phyloP scores from a whole-genome alignment of 2,888 invertebrate species.

The Phyllotreta striolata region DNA sequence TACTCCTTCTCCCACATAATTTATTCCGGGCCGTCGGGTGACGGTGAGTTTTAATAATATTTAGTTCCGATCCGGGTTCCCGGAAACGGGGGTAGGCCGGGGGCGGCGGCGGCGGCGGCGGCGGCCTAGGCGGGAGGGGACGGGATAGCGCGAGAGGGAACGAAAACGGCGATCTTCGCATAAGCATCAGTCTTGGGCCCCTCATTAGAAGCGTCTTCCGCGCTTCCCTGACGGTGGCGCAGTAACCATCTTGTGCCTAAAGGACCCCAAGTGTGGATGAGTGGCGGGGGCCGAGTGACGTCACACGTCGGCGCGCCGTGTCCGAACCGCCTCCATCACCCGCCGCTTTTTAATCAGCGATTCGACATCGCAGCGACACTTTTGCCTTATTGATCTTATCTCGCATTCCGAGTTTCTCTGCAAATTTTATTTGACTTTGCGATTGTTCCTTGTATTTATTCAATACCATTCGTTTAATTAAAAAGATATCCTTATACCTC shows the following conservation, averaged over 20 bases:
- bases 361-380: conserved; percentile 53
- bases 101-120: conserved; percentile 7
- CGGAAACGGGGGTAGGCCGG: conserved; percentile 25
- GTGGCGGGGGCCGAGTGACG: conserved; percentile 47
- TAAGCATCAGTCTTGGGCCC: conserved; percentile 41
- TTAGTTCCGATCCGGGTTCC: conserved; percentile 43
- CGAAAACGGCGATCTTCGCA: conserved; percentile 39
- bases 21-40: conserved; percentile 43
- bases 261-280: conserved; percentile 45
- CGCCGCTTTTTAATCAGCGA: conserved; percentile 58
- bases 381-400: conserved; percentile 58
- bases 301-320: conserved; percentile 54
- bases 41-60: conserved; percentile 52
- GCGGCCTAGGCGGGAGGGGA: too few species aligned
- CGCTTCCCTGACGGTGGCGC: conserved; percentile 50
- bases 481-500: not conserved
- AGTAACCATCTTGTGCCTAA: conserved; percentile 55
- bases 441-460: conserved; percentile 12
- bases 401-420: conserved; percentile 31
- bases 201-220: conserved; percentile 54
- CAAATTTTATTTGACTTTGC: conserved; percentile 17
- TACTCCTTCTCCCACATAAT: conserved; percentile 46
- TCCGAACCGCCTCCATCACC: conserved; percentile 53
- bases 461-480: conserved; percentile 4
- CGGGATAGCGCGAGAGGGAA: too few species aligned